Base-by-base conservation (phyloP, 2,888 invertebrate species). In the Epicampocera succincta region DNA sequence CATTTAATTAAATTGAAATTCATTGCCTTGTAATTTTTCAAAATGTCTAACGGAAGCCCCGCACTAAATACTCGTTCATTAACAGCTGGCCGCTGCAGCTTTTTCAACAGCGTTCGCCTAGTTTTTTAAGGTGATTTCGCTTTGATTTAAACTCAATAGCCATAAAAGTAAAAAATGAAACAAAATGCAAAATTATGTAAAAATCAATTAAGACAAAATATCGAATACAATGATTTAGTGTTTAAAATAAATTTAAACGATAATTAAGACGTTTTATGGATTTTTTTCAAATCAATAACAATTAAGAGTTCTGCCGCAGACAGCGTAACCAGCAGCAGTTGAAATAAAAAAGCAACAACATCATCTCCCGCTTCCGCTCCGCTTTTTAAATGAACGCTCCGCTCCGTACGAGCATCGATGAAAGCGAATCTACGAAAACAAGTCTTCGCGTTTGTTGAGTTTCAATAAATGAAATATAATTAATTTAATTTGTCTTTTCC, bases 1-100 rank as follows among this genome's bases (percentile, higher is more conserved):
- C 58, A 58, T 80, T 83, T 83, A 83, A 82, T 82, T 75, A 78
- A 82, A 82, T 79, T 73, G 42, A 83, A 80, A 83, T 80, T 80
- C 83, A 83, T 80, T 83, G 80, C 73, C 68, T 63, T 76, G 68
- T 73, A 76, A 83, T 83, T 72, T 83, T 68, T 83, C 72, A 83
- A 78, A 78, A 42, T 71, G 52, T 82, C 68, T 58, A 15, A 38
- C 56, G 77, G 40, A 40, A 60, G 48, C 60, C 72, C 63, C 63
- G 54, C 58, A 44, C 44, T 72, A 63, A 44, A 65, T 29, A 66
- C 17, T 66, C 54, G 42, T 44, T 40, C 56, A 65, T 74, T 42
- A 33, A 46, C 21, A 19, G 29, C n/a, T 56, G 50, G 13, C 13
- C 19, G 50, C 54, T 73, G 13, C 1, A 25, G 42, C 61, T 42